Evolutionary conservation across 2,113 vertebrate species (phyloP).

Genomic region (Callorhinus ursinus): DNA sequence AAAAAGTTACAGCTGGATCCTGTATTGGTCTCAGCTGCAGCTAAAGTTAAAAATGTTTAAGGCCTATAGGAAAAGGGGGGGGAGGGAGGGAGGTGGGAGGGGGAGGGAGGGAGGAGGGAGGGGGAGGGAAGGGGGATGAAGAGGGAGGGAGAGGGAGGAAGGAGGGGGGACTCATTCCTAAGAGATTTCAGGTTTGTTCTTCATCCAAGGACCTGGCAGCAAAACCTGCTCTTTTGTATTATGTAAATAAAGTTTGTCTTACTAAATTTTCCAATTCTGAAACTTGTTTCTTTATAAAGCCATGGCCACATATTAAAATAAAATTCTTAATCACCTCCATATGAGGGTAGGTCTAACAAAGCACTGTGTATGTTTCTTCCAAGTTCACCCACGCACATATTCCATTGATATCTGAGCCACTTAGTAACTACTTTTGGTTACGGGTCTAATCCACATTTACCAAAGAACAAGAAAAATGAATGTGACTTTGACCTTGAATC

Average conservation of each 20-base stretch:
- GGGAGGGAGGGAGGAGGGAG: conserved; percentile 53
- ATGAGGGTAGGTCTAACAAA: conserved; percentile 80
- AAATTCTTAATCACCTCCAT: conserved; percentile 82
- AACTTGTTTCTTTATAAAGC: conserved; percentile 57
- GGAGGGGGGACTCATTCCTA: conserved; percentile 60
- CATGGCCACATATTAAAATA: conserved; percentile 61
- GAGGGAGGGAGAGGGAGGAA: conserved; percentile 65
- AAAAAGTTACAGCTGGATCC: conserved; percentile 84
- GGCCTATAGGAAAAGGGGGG: not conserved
- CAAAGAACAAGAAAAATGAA: conserved; percentile 56
- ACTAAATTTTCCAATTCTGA: conserved; percentile 66
- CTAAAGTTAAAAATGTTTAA: conserved; percentile 9
- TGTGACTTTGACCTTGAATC: conserved; percentile 47
- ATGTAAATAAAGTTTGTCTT: conserved; percentile 64
- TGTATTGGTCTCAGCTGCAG: conserved; percentile 83
- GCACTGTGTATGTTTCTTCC: conserved; percentile 64
- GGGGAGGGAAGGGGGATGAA: conserved; percentile 56
- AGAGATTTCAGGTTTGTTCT: conserved; percentile 60
- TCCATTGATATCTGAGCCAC: conserved; percentile 76
- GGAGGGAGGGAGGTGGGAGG: not conserved
- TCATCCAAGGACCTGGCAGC: conserved; percentile 51
- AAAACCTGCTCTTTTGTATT: conserved; percentile 51
- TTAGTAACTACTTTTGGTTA: conserved; percentile 80
- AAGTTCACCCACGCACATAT: conserved; percentile 81
- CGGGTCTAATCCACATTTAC: conserved; percentile 75